These are phyloP conservation scores for Mus musculus DNA, from an alignment of 2,113 vertebrate genomes.

Conservation along the genomic window GRCm39 chr4:24643001-24643500, in stretches of 20 bases:
- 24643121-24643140: background rate
- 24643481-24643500: constrained; percentile 16
- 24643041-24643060: background rate
- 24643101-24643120: background rate
- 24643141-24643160: background rate
- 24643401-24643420: background rate
- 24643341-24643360: background rate
- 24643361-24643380: background rate
- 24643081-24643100: background rate
- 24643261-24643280: background rate
- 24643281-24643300: background rate
- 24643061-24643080: background rate
- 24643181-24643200: background rate
- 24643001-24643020: background rate
- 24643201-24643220: background rate
- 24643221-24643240: background rate
- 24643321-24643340: background rate
- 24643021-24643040: background rate
- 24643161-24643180: background rate
- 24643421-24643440: background rate
- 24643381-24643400: background rate
- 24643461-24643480: background rate
- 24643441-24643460: background rate
- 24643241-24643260: background rate
- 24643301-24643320: background rate